Evolutionary conservation across 2,888 invertebrate genomes (phyloP).

Genomic region (Epirrhoe alternata): DNA sequence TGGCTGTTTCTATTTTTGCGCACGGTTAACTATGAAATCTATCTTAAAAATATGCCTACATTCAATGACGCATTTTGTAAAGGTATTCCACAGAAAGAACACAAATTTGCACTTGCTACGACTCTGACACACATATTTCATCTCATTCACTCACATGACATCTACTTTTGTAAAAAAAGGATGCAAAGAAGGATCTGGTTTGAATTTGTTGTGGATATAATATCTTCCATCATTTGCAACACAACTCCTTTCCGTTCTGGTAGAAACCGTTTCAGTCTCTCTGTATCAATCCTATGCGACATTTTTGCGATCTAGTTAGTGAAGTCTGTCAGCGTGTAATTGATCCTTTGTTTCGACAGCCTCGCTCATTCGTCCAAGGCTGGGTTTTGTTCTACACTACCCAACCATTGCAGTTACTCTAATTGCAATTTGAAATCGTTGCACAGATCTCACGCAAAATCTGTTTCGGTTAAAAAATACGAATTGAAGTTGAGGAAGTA

Average conservation of each 20-base stretch:
- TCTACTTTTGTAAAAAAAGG: too few species aligned
- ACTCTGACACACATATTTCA: too few species aligned
- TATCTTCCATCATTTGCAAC: too few species aligned
- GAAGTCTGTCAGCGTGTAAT: conserved; percentile 35
- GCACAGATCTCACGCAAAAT: neutral
- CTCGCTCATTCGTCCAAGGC: conserved; percentile 36
- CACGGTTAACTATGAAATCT: neutral
- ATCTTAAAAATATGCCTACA: too few species aligned
- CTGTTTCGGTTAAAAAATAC: neutral
- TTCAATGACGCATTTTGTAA: too few species aligned
- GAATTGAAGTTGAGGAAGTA: neutral
- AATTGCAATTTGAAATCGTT: conserved; percentile 2
- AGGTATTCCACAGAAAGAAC: too few species aligned
- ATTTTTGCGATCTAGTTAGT: conserved; percentile 22
- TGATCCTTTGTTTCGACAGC: conserved; percentile 38
- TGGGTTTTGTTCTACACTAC: conserved; percentile 41
- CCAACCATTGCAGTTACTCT: conserved; percentile 40
- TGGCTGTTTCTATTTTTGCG: neutral
- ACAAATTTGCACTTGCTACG: too few species aligned
- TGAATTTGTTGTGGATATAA: too few species aligned
- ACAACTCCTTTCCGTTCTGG: too few species aligned
- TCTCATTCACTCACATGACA: too few species aligned
- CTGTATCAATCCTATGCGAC: conserved; percentile 27
- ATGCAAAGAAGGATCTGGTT: too few species aligned
- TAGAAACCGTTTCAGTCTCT: neutral